phyloP scores from a whole-genome alignment of 2,113 vertebrate genomes.

The human (Homo sapiens) region GRCh38 chr1:41542501-41543000 shows the following conservation, averaged over 20 bases:
- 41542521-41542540: slow-evolving; percentile 90
- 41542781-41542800: slow-evolving; percentile 90
- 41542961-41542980: slow-evolving; percentile 89
- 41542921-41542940: slow-evolving; percentile 86
- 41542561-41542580: slow-evolving; percentile 84
- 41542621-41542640: slow-evolving; percentile 79
- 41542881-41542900: slow-evolving; percentile 82
- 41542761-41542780: slow-evolving; percentile 91
- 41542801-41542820: slow-evolving; percentile 90
- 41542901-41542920: slow-evolving; percentile 85
- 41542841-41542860: slow-evolving; percentile 89
- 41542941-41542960: slow-evolving; percentile 86
- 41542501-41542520: slow-evolving; percentile 89
- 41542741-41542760: slow-evolving; percentile 90
- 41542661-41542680: slow-evolving; percentile 91
- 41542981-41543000: slow-evolving; percentile 90
- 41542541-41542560: slow-evolving; percentile 89
- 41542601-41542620: slow-evolving; percentile 77
- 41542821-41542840: slow-evolving; percentile 88
- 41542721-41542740: slow-evolving; percentile 90
- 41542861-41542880: slow-evolving; percentile 83
- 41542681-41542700: slow-evolving; percentile 93
- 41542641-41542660: slow-evolving; percentile 87
- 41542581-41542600: slow-evolving; percentile 79
- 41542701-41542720: slow-evolving; percentile 89